These are phyloP conservation scores for Dioctria linearis DNA, from an alignment of 2,888 invertebrate species.

Conservation along the genomic window DNA sequence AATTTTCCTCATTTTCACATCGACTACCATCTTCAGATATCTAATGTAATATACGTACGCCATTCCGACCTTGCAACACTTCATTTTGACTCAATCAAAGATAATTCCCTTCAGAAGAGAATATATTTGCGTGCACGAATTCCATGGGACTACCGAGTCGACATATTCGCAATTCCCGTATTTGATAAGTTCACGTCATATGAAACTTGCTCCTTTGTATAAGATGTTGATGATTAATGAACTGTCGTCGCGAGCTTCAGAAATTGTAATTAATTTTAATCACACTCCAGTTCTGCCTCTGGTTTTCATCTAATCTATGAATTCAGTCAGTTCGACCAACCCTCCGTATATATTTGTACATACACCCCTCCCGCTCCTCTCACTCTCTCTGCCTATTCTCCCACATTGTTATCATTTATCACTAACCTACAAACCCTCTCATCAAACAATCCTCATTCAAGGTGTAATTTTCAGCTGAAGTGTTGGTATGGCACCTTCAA, in stretches of 20 bases:
- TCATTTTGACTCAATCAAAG: neutral
- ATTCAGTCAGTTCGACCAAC: too few relatives aligned
- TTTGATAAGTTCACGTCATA: slow-evolving; percentile 38
- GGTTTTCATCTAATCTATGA: too few relatives aligned
- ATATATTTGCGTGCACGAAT: neutral
- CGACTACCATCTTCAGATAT: neutral
- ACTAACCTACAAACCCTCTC: neutral
- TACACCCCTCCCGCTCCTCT: too few relatives aligned
- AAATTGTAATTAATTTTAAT: slow-evolving; percentile 53
- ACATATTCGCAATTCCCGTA: neutral
- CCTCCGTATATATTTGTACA: too few relatives aligned
- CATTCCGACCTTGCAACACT: neutral
- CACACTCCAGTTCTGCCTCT: neutral
- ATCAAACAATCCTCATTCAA: slow-evolving; percentile 47
- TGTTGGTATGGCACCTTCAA: slow-evolving; percentile 26
- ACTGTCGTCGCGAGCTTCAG: slow-evolving; percentile 34
- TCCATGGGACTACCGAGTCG: slow-evolving; percentile 25
- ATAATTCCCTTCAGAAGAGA: slow-evolving; percentile 2
- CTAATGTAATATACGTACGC: too few relatives aligned
- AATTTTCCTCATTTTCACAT: slow-evolving; percentile 36
- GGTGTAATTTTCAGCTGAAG: slow-evolving; percentile 42
- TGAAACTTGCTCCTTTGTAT: slow-evolving; percentile 23
- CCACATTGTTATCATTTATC: slow-evolving; percentile 40
- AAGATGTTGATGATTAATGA: slow-evolving; percentile 48
- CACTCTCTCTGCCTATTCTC: slow-evolving; percentile 9